These are phyloP conservation scores for Phortica magna DNA, from an alignment of 2,888 invertebrate species.

Conservation along the genomic window DNA sequence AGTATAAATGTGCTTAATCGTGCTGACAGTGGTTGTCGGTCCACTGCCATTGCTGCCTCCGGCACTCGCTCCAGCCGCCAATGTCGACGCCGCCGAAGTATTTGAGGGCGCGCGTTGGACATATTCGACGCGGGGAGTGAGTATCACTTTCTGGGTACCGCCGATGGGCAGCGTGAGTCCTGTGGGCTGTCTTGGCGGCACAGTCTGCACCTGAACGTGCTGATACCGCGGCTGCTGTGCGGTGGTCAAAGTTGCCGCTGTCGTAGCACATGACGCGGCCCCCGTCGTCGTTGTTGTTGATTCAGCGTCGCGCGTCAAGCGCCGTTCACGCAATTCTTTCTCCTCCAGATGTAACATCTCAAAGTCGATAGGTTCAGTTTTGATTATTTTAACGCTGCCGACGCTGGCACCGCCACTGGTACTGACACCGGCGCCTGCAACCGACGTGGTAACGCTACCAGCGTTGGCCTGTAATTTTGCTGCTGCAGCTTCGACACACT, in stretches of 20 bases:
- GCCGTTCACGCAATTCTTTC: constrained; percentile 51
- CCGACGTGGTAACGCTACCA: constrained; percentile 36
- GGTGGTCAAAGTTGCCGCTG: no score
- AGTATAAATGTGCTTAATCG: constrained; percentile 58
- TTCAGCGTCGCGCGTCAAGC: constrained; percentile 43
- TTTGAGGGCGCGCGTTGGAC: constrained; percentile 56
- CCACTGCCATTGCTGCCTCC: constrained; percentile 27
- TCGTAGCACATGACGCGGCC: no score
- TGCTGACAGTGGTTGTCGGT: constrained; percentile 36
- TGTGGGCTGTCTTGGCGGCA: constrained; percentile 69
- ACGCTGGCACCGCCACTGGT: constrained; percentile 47
- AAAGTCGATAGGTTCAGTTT: constrained; percentile 76
- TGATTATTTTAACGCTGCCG: constrained; percentile 66
- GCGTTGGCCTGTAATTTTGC: constrained; percentile 42
- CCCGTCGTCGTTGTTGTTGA: constrained; percentile 37
- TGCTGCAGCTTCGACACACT: constrained; percentile 71
- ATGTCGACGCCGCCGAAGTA: constrained; percentile 9
- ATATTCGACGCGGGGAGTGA: constrained; percentile 75
- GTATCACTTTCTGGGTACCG: constrained; percentile 74
- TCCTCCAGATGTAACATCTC: constrained; percentile 72
- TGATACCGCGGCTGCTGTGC: constrained; percentile 64
- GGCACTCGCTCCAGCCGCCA: constrained; percentile 30
- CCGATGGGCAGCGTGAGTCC: constrained; percentile 60
- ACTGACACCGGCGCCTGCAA: constrained; percentile 49
- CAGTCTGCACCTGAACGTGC: constrained; percentile 75